These are phyloP conservation scores for Actenoides hombroni DNA, from an alignment of 2,113 vertebrate species.

Conservation along the genomic window DNA sequence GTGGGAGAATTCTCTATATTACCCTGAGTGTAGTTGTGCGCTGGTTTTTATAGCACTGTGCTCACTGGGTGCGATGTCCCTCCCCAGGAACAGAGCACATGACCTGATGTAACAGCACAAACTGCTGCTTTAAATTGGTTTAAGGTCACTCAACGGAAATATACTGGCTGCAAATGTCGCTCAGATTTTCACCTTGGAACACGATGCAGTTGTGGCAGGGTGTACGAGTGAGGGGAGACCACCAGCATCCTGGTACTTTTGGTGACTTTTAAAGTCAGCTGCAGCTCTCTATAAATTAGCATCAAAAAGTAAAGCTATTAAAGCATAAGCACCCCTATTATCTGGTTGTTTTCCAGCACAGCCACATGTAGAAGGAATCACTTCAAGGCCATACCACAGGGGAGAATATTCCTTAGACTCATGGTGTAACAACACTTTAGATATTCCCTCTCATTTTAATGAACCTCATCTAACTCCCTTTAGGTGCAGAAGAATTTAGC, in stretches of 20 bases:
- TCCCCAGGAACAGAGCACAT: neutral
- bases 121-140: neutral
- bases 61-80: neutral
- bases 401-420: neutral
- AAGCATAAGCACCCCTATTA: neutral
- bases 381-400: neutral
- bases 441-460: neutral
- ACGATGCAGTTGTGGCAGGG: neutral
- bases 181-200: neutral
- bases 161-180: neutral
- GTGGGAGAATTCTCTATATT: neutral
- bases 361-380: neutral
- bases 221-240: neutral
- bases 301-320: neutral
- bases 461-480: neutral
- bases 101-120: neutral
- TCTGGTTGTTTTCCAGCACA: neutral
- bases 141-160: constrained; percentile 7
- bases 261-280: neutral
- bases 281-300: neutral
- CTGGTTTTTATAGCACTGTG: neutral
- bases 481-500: neutral
- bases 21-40: neutral
- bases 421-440: neutral
- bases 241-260: neutral